A percentile compares a stretch with the other conserved stretches of the same genome.
Conservation (phyloP, 2,113 vertebrate species). For the Talpa occidentalis region DNA sequence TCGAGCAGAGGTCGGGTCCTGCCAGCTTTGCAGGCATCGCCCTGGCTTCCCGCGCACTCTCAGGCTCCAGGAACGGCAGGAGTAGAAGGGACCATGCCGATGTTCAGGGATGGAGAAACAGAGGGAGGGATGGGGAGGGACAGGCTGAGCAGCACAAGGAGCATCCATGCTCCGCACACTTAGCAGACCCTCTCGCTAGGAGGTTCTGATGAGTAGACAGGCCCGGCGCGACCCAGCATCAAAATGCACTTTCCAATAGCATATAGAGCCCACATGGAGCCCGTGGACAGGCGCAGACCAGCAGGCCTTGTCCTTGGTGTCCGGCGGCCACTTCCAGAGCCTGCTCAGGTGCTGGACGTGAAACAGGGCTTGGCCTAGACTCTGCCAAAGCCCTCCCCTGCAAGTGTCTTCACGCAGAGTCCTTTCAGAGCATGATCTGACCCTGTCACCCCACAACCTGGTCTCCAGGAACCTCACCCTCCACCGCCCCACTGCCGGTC, state of each 20-base stretch:
- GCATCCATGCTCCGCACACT: accelerated
- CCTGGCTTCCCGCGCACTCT: neutral
- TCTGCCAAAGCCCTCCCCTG: accelerated
- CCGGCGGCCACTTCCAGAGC: neutral
- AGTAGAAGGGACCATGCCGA: neutral
- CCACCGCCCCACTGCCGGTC: accelerated
- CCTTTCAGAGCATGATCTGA: accelerated
- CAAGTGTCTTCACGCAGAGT: accelerated
- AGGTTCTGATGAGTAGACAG: neutral
- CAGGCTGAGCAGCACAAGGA: accelerated
- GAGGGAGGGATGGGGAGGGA: neutral
- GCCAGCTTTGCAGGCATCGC: accelerated
- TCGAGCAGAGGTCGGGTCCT: accelerated
- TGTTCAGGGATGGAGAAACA: neutral
- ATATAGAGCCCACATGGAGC: accelerated
- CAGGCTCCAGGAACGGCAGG: neutral
- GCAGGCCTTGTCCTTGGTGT: neutral
- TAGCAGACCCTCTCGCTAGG: neutral
- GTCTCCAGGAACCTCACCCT: neutral
- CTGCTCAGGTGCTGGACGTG: accelerated
- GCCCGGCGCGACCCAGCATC: accelerated
- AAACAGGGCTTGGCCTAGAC: accelerated
- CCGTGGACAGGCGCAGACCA: accelerated
- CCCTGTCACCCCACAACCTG: accelerated
- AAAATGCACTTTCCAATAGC: neutral